Evolutionary conservation across 2,888 invertebrate genomes (phyloP), one percentile per base, ranked within the genome.

Genomic region (Luperina testacea): DNA sequence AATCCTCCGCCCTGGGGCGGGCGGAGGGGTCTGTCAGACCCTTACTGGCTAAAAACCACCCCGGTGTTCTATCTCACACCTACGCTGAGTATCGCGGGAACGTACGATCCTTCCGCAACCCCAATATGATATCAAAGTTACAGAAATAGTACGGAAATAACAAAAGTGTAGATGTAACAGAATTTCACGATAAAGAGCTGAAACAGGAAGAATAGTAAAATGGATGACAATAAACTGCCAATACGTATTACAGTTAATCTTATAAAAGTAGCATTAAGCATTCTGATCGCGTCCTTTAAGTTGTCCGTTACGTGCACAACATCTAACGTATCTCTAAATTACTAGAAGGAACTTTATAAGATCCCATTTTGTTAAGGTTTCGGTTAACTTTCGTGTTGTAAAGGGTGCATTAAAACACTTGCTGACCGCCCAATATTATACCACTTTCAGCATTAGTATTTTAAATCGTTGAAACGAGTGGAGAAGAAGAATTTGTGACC

Each of bases 191-290:
- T 32, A 61, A n/a, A 57, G 9, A 72, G 72, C 67, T 71, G 63
- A 61, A 69, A 74, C 71, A 84, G 85, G 82, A 85, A 85, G 83
- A 81, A 53, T 45, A 6, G 24, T 61, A 13, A 38, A 38, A 73
- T 65, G 27, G 32, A 70, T 59, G 42, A 63, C 70, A 63, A 38
- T 63, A 64, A 69, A 65, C 57, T 48, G 53, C 38, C 53, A 76
- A 65, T 84, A 67, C 20, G 24, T 65, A 42, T 61, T 61, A 64
- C 78, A 53, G 59, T 57, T 85, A 57, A 85, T 81, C 65, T 85
- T 65, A 17, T 61, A 32, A 45, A 32, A 77, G 8, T 4, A 64
- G 27, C 27, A 65, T 61, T 51, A 5, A 15, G 24, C 17, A 81
- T 82, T 71, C 85, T 42, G 13, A 24, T 11, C 51, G 27, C 61